Base-by-base conservation (phyloP, 2,797 vertebrate species). In the Stomatorhinus walkeri region DNA sequence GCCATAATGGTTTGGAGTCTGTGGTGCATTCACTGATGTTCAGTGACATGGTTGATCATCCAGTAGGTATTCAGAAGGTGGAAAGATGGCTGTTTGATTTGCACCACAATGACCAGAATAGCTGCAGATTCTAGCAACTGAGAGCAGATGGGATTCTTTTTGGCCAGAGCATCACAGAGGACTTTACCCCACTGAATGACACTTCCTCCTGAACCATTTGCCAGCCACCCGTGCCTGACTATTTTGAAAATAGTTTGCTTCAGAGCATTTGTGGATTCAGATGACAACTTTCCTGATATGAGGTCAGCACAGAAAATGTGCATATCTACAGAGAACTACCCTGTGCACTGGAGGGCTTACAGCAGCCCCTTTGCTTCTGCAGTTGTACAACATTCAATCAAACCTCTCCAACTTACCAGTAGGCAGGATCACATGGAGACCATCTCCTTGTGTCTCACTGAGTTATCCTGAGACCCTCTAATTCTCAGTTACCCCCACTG, bases 191-290 rank as follows among this genome's bases (percentile, higher is more conserved):
- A 32, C 12, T 72, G 64, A 72, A 36, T 72, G 28, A 14, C 64
- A 14, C 28, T 72, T 72, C 64, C 28, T 72, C n/a, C 0, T 59
- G 19, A 59, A 2, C 54, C 54, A 2, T 59, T 59, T 59, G 19
- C 19, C n/a, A 59, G 54, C 22, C 32, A 12, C 24, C 24, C 24
- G 0, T n/a, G 54, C 54, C 19, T 5, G 54, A 56, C 54, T 7
- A 8, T 59, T 59, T 59, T 59, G 54, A 59, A 59, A 68, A 68
- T 12, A 28, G 9, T 64, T 64, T 24, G 59, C 24, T 68, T 32
- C 61, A 68, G 61, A 68, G 61, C 61, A 68, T 72, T 36, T 72
- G 64, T 72, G 64, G 64, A 72, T 72, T 72, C 64, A 72, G 49
- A 51, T 51, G 49, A 51, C 1, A 51, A 12, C 49, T 46, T 46